These are phyloP conservation scores for Aphaenogaster floridana DNA, from an alignment of 1,140 invertebrate genomes.

Conservation along the genomic window DNA sequence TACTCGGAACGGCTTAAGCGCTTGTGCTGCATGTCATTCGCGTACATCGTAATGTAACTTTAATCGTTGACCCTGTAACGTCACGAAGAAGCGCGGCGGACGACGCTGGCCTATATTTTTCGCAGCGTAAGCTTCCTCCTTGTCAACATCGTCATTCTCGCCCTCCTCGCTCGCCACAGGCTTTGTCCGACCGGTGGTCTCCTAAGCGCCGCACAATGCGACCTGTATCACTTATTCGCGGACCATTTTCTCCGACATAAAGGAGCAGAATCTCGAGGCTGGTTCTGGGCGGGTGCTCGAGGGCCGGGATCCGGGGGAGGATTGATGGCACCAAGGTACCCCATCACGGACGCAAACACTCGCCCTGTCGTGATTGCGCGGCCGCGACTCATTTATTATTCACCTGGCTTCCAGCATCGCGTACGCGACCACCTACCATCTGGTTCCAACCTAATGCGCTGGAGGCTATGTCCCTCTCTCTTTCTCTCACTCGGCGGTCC, in stretches of 20 bases:
- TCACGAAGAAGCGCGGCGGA: conserved; percentile 15
- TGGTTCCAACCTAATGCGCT: conserved; percentile 51
- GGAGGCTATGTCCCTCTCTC: conserved; percentile 39
- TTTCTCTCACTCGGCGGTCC: conserved; percentile 20
- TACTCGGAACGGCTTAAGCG: not conserved
- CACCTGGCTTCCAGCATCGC: conserved; percentile 76
- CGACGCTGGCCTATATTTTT: conserved; percentile 51
- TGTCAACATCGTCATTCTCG: conserved; percentile 43
- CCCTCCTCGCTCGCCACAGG: not conserved
- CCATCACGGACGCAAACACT: conserved; percentile 86
- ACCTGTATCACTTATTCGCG: conserved; percentile 85
- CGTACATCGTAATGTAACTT: conserved; percentile 40
- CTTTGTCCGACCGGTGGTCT: conserved; percentile 43
- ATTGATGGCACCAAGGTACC: conserved; percentile 71
- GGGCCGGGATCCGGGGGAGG: conserved; percentile 60
- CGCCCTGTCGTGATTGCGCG: conserved; percentile 84
- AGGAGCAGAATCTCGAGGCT: conserved; percentile 70
- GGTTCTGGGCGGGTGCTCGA: conserved; percentile 61
- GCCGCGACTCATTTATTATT: conserved; percentile 86
- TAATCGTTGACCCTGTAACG: conserved; percentile 70
- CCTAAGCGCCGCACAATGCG: conserved; percentile 66
- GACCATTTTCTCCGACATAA: conserved; percentile 81
- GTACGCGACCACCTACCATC: conserved; percentile 63
- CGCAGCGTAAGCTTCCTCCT: conserved; percentile 32
- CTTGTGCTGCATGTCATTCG: not conserved